These are phyloP conservation scores for Alexandromys oeconomus DNA, from an alignment of 2,797 vertebrate genomes.

Conservation along the genomic window DNA sequence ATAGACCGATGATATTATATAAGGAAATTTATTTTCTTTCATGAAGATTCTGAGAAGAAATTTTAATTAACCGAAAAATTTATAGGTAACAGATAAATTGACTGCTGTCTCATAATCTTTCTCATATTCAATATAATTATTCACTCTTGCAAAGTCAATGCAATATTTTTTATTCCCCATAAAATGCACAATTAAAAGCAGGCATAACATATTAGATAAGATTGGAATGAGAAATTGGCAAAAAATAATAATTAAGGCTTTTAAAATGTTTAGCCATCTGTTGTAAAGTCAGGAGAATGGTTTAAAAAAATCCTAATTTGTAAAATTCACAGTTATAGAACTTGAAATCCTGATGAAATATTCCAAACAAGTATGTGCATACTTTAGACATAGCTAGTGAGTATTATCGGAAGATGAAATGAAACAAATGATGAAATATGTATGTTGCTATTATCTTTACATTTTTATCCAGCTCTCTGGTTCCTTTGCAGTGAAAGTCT, in stretches of 20 bases:
- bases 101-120: slow-evolving; percentile 43
- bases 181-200: slow-evolving; percentile 73
- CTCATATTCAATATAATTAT: slow-evolving; percentile 57
- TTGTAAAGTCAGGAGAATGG: slow-evolving; percentile 65
- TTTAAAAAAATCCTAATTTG: slow-evolving; percentile 71
- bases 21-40: slow-evolving; percentile 26
- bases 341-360: slow-evolving; percentile 30
- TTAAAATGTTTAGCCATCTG: slow-evolving; percentile 78
- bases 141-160: slow-evolving; percentile 61
- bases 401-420: slow-evolving; percentile 44
- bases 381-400: slow-evolving; percentile 7
- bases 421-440: slow-evolving; percentile 37
- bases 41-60: slow-evolving; percentile 31
- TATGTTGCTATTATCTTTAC: slow-evolving; percentile 24
- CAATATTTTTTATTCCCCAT: slow-evolving; percentile 64
- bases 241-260: slow-evolving; percentile 79
- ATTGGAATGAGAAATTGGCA: slow-evolving; percentile 75
- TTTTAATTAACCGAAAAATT: slow-evolving; percentile 42
- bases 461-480: background rate
- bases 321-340: slow-evolving; percentile 57
- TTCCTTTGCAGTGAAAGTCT: slow-evolving; percentile 27
- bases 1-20: background rate
- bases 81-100: slow-evolving; percentile 56
- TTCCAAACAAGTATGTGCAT: background rate
- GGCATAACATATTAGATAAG: slow-evolving; percentile 69